Evolutionary conservation across 2,797 vertebrate genomes (phyloP).

Genomic region (Strix occidentalis): DNA sequence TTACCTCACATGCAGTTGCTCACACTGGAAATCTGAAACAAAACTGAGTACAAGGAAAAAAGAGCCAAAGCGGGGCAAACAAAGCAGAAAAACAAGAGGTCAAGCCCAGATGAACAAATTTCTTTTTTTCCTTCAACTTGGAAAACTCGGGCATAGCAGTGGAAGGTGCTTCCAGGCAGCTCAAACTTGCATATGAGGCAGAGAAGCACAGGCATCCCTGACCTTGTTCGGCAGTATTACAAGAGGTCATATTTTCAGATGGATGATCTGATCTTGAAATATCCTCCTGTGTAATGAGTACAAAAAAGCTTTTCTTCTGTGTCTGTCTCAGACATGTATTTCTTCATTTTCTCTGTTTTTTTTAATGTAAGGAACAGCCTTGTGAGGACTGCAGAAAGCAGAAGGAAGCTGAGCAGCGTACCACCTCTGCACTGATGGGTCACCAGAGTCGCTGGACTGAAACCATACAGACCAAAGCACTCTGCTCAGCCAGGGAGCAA

Average conservation of each 20-base stretch:
- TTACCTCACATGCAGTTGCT: neutral
- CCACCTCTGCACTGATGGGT: neutral
- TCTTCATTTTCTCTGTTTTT: neutral
- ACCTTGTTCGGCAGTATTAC: constrained; percentile 16
- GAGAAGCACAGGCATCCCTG: neutral
- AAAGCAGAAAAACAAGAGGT: neutral
- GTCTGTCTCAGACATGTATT: neutral
- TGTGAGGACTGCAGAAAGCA: neutral
- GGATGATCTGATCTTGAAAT: constrained; percentile 32
- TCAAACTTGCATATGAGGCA: neutral
- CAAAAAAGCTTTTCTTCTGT: neutral
- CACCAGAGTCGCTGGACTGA: neutral
- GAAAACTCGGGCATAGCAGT: rapidly evolving
- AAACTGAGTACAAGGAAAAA: neutral
- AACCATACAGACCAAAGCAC: neutral
- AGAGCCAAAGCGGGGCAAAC: neutral
- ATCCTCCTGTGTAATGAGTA: constrained; percentile 27
- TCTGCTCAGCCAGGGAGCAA: neutral
- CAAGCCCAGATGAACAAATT: neutral
- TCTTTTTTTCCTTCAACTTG: neutral
- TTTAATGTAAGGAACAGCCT: neutral
- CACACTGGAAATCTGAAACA: neutral
- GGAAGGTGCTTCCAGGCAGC: constrained; percentile 9
- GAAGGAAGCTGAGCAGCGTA: neutral
- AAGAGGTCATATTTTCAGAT: constrained; percentile 38